Evolutionary conservation across 2,797 vertebrate species (phyloP).

Genomic region (Clarias platycephalus): DNA sequence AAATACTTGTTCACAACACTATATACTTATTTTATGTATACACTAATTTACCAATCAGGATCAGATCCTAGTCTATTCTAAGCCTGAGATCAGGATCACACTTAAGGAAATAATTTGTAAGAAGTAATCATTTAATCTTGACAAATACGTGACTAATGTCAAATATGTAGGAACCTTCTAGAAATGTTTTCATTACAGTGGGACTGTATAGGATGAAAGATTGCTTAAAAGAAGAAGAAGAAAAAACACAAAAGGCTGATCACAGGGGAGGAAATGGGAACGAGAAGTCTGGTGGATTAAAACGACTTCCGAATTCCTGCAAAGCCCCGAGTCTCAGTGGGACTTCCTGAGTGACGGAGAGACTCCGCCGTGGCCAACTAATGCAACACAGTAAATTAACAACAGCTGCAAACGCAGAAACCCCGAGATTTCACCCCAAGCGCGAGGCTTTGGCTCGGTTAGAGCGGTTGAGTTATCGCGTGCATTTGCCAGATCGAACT

Average conservation of each 20-base stretch:
- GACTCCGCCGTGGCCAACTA: slow-evolving; percentile 10
- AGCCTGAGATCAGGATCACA: background rate
- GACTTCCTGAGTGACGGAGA: slow-evolving; percentile 42
- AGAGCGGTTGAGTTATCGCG: background rate
- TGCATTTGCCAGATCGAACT: background rate
- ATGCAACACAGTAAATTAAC: slow-evolving; percentile 7
- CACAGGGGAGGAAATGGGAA: slow-evolving; percentile 34
- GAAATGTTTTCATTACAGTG: background rate
- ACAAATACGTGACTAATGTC: too few species aligned
- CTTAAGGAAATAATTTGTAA: background rate
- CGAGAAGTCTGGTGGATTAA: slow-evolving; percentile 54
- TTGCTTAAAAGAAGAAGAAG: slow-evolving; percentile 17
- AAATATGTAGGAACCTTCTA: background rate
- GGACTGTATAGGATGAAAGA: background rate
- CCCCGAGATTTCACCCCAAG: background rate
- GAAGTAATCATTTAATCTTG: background rate
- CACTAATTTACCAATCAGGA: background rate
- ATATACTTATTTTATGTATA: too few species aligned
- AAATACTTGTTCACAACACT: too few species aligned
- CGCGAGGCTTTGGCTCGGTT: background rate
- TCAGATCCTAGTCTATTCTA: background rate
- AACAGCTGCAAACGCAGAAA: slow-evolving; percentile 34
- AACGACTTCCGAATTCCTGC: slow-evolving; percentile 78
- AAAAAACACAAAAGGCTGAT: background rate
- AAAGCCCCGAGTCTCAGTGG: slow-evolving; percentile 63